Percentiles rank a stretch among this genome's conserved stretches.
These are phyloP conservation scores for Melangyna quadrimaculata DNA, from an alignment of 2,888 invertebrate species.

Conservation along the genomic window DNA sequence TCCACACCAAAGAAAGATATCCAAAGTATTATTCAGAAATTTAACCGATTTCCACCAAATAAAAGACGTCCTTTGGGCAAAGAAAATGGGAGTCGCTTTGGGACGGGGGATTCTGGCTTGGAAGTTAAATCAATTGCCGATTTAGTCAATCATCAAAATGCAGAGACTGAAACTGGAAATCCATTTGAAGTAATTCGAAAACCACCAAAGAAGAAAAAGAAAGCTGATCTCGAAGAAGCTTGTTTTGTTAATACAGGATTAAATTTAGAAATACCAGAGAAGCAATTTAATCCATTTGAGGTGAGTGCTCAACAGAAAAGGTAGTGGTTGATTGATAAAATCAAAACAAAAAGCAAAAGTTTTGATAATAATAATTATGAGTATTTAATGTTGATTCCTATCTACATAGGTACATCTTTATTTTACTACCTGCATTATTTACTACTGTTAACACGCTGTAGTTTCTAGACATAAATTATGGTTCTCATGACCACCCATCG, in stretches of 20 bases:
- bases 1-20: conserved; percentile 79
- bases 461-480: no score
- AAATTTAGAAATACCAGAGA: conserved; percentile 79
- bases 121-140: conserved; percentile 79
- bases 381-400: no score
- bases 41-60: conserved; percentile 50
- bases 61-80: conserved; percentile 58
- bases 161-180: conserved; percentile 72
- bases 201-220: conserved; percentile 80
- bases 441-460: no score
- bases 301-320: conserved; percentile 67
- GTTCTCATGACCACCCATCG: no score
- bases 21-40: conserved; percentile 74
- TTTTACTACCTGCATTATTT: no score
- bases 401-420: no score
- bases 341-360: background rate
- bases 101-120: conserved; percentile 73
- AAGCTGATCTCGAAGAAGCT: conserved; percentile 73
- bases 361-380: no score
- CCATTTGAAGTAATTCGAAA: conserved; percentile 80
- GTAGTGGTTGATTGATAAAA: background rate
- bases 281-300: conserved; percentile 80
- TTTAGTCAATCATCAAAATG: conserved; percentile 67
- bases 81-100: conserved; percentile 70
- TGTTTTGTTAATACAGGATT: conserved; percentile 80